Evolutionary conservation across 2,797 vertebrate genomes (phyloP).

Genomic region (Paguma larvata): DNA sequence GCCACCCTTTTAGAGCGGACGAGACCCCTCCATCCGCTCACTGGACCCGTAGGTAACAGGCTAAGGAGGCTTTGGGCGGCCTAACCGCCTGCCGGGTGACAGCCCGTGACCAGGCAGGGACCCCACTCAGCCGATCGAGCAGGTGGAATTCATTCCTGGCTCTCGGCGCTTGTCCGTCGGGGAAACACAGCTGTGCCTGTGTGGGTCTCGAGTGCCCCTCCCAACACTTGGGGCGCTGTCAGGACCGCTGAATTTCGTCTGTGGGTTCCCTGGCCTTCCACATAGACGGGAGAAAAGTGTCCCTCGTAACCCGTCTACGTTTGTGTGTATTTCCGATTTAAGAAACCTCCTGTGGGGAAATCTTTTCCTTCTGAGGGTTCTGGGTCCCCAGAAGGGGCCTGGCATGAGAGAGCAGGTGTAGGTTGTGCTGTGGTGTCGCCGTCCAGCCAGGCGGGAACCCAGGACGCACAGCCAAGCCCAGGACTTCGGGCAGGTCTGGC

Average conservation of each 20-base stretch:
- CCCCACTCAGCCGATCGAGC: no score
- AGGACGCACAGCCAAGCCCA: slow-evolving; percentile 59
- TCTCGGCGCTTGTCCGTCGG: background rate
- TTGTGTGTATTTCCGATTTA: background rate
- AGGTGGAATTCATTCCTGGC: accelerated
- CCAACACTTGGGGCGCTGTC: background rate
- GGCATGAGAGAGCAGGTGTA: background rate
- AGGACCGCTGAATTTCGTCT: background rate
- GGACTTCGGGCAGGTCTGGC: slow-evolving; percentile 67
- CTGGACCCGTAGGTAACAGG: accelerated
- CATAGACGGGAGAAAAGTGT: accelerated
- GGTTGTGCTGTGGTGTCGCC: slow-evolving; percentile 24
- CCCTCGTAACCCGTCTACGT: slow-evolving; percentile 1
- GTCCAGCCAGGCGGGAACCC: slow-evolving; percentile 27
- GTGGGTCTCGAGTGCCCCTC: background rate
- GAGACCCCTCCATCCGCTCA: background rate
- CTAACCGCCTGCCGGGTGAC: background rate
- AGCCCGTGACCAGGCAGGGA: background rate
- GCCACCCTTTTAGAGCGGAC: accelerated
- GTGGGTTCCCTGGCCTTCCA: background rate
- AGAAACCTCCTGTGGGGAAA: slow-evolving; percentile 68
- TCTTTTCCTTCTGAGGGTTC: slow-evolving; percentile 35
- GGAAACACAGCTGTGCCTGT: accelerated
- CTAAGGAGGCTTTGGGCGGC: accelerated
- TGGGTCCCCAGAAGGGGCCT: slow-evolving; percentile 9